phyloP scores from a whole-genome alignment of 2,888 invertebrate genomes.

The Globia sparganii region DNA sequence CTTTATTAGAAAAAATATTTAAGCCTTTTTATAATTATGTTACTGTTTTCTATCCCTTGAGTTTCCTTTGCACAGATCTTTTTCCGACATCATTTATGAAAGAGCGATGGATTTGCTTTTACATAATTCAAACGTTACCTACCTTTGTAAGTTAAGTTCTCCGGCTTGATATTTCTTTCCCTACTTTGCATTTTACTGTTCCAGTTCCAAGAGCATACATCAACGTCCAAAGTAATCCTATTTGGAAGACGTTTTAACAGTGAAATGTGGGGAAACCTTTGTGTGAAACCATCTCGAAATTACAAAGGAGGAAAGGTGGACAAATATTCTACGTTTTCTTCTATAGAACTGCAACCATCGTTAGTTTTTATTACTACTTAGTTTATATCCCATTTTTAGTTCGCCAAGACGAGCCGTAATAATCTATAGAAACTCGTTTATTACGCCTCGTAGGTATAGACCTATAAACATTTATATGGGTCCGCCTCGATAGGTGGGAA shows the following conservation, averaged over 20 bases:
- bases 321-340: slow-evolving; percentile 7
- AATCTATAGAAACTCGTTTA: slow-evolving; percentile 32
- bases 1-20: too few relatives aligned
- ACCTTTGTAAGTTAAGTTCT: slow-evolving; percentile 42
- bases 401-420: slow-evolving; percentile 30
- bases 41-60: not conserved
- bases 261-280: slow-evolving; percentile 36
- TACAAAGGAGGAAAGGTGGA: slow-evolving; percentile 9
- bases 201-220: slow-evolving; percentile 59
- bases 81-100: not conserved
- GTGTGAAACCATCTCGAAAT: slow-evolving; percentile 30
- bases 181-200: slow-evolving; percentile 51
- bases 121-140: slow-evolving; percentile 36
- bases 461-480: slow-evolving; percentile 59
- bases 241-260: slow-evolving; percentile 48
- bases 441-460: too few relatives aligned
- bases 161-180: slow-evolving; percentile 34
- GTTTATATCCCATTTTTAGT: slow-evolving; percentile 27
- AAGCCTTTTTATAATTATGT: too few relatives aligned
- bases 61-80: not conserved
- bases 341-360: slow-evolving; percentile 18
- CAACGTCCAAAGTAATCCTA: slow-evolving; percentile 55
- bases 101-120: slow-evolving; percentile 6
- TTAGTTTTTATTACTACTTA: slow-evolving; percentile 7
- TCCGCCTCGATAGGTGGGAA: slow-evolving; percentile 20